These are phyloP conservation scores for Drosophila teissieri DNA, from an alignment of 1,140 invertebrate species.

Conservation along the genomic window DNA sequence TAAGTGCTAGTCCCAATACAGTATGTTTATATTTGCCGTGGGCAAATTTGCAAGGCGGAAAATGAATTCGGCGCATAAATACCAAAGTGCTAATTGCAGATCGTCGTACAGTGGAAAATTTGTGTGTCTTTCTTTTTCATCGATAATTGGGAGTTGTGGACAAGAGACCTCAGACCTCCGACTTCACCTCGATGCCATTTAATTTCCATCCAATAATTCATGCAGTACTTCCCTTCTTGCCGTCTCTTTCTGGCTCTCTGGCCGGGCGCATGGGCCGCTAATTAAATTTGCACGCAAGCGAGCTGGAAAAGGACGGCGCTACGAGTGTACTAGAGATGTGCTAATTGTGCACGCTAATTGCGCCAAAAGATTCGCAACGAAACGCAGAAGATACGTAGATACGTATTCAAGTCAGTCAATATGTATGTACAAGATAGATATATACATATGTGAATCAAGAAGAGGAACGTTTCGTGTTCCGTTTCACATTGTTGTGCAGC, in stretches of 20 bases:
- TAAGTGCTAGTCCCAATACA: slow-evolving; percentile 25
- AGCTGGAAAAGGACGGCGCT: slow-evolving; percentile 14
- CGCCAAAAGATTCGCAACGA: slow-evolving; percentile 48
- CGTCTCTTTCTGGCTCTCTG: neutral
- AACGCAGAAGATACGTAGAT: slow-evolving; percentile 25
- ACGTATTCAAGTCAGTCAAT: neutral
- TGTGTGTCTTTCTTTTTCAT: slow-evolving; percentile 28
- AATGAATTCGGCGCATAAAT: slow-evolving; percentile 60
- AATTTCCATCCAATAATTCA: slow-evolving; percentile 27
- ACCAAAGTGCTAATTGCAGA: slow-evolving; percentile 52
- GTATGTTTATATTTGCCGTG: slow-evolving; percentile 17
- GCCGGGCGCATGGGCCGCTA: slow-evolving; percentile 28
- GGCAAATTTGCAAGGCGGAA: slow-evolving; percentile 38
- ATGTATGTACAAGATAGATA: neutral
- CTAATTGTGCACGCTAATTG: slow-evolving; percentile 71
- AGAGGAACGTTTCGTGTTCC: slow-evolving; percentile 51
- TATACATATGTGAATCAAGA: slow-evolving; percentile 8
- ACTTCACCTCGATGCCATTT: slow-evolving; percentile 29
- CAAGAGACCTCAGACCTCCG: slow-evolving; percentile 10
- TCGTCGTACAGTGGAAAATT: slow-evolving; percentile 48
- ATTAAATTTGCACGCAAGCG: slow-evolving; percentile 65
- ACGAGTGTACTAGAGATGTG: slow-evolving; percentile 60
- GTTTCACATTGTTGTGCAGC: slow-evolving; percentile 64
- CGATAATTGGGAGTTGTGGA: slow-evolving; percentile 15
- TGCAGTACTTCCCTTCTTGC: slow-evolving; percentile 9